Percentiles rank a stretch among this genome's conserved stretches.
Conservation (phyloP, 2,888 invertebrate genomes). For the Taenaris catops region DNA sequence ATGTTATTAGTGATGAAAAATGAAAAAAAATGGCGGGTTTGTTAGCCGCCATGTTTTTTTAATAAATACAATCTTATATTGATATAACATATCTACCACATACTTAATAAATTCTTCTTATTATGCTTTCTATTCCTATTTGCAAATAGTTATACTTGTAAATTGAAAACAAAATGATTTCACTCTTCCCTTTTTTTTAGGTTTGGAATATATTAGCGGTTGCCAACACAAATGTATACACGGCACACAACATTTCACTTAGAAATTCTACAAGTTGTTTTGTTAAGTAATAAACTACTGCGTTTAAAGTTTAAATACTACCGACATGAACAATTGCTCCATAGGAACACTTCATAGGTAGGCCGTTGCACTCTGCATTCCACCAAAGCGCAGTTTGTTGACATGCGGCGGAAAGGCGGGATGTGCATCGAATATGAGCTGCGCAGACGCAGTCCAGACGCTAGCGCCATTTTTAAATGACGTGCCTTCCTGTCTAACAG, state of each 20-base stretch:
- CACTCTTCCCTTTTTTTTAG: no score
- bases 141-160: no score
- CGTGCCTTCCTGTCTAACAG: constrained; percentile 45
- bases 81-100: no score
- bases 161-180: no score
- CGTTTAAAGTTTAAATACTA: constrained; percentile 2
- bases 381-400: constrained; percentile 30
- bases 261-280: constrained; percentile 5
- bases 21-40: no score
- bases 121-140: no score
- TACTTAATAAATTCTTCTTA: no score
- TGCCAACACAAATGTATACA: not conserved
- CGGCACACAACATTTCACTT: not conserved
- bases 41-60: no score
- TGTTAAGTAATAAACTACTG: constrained; percentile 1
- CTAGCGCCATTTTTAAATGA: constrained; percentile 57
- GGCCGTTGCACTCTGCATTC: constrained; percentile 28
- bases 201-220: no score
- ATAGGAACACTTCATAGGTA: constrained; percentile 7
- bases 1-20: no score
- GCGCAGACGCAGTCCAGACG: constrained; percentile 59
- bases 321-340: constrained; percentile 8
- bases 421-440: constrained; percentile 53
- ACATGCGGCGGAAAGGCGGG: constrained; percentile 47
- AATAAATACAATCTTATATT: no score